Evolutionary conservation across 2,888 invertebrate species (phyloP).

Genomic region (Parascotia fuliginaria): DNA sequence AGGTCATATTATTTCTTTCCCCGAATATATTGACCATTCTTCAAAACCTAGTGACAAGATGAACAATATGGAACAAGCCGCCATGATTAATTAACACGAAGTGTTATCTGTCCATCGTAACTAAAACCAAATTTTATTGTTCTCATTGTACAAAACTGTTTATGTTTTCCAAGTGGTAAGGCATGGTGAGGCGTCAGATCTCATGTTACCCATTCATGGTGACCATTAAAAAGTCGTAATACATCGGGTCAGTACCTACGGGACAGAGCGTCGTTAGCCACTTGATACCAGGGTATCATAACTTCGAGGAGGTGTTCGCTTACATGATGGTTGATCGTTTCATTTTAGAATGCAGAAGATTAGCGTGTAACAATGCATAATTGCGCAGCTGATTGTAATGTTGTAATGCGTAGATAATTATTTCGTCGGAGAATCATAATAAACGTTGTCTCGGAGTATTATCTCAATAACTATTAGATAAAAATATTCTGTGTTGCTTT

Average conservation of each 20-base stretch:
- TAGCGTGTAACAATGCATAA: constrained; percentile 46
- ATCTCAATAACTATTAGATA: too few species aligned
- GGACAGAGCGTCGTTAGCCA: constrained; percentile 83
- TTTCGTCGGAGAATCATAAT: constrained; percentile 12
- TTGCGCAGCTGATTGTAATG: constrained; percentile 39
- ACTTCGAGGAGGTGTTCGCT: constrained; percentile 47
- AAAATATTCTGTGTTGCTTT: not conserved
- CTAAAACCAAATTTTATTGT: constrained; percentile 76
- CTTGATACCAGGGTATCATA: constrained; percentile 79
- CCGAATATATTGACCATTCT: constrained; percentile 1
- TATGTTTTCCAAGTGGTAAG: constrained; percentile 68
- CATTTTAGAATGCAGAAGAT: constrained; percentile 61
- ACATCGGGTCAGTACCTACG: constrained; percentile 66
- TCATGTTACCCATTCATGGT: constrained; percentile 83
- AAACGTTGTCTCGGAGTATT: not conserved
- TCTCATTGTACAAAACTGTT: constrained; percentile 69
- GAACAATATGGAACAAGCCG: constrained; percentile 35
- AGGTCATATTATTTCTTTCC: too few species aligned
- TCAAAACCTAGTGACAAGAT: constrained; percentile 16
- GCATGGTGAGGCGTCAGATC: constrained; percentile 62
- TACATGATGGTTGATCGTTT: constrained; percentile 53
- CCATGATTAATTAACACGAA: constrained; percentile 46
- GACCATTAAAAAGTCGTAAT: constrained; percentile 82
- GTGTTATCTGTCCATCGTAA: constrained; percentile 53
- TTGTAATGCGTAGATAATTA: constrained; percentile 29